Base-by-base conservation (phyloP, 2,113 vertebrate species). In the Ochotona princeps region DNA sequence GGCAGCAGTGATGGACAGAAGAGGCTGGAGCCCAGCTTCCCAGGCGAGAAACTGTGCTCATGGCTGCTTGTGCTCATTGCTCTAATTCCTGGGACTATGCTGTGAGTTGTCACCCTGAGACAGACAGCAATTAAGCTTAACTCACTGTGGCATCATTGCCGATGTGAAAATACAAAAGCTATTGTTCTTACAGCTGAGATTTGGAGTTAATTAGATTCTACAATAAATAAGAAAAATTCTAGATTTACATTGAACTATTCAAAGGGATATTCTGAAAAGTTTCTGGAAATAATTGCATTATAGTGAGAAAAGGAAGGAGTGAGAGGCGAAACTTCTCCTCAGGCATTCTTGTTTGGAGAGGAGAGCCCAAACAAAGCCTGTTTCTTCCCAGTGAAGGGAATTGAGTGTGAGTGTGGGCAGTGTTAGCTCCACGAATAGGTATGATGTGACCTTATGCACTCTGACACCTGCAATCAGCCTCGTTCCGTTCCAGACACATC, bases 351-450 rank as follows among this genome's bases (percentile, higher is more conserved):
- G 0, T 49, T 23, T 57, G 25, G 12, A 15, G 26, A 63, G n/a
- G 57, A 9, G 72, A 12, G 38, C n/a, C 21, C 65, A 76, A 44
- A 72, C 23, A 79, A 85, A 92, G 7, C 7, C 38, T 49, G 3
- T 63, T 86, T 82, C n/a, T 85, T 26, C 7, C 78, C 67, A 10
- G 17, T 28, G 72, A 67, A 8, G 12, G 25, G 14, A 95, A 90
- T 94, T 87, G 87, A 79, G 0, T 18, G 0, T 1, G 26, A 11
- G 9, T 93, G 74, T 89, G 82, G 96, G 44, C 89, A 96, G 67
- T 86, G 80, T 57, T 92, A 85, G 15, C 54, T 67, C 65, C n/a
- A 87, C 90, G 38, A 81, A 54, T 93, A 91, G 94, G 96, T 92
- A 92, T 65, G 80, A 18, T 18, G 18, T 18, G 14, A 82, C 89